phyloP scores from a whole-genome alignment of 2,797 vertebrate genomes.

The Halcyon leucocephala region DNA sequence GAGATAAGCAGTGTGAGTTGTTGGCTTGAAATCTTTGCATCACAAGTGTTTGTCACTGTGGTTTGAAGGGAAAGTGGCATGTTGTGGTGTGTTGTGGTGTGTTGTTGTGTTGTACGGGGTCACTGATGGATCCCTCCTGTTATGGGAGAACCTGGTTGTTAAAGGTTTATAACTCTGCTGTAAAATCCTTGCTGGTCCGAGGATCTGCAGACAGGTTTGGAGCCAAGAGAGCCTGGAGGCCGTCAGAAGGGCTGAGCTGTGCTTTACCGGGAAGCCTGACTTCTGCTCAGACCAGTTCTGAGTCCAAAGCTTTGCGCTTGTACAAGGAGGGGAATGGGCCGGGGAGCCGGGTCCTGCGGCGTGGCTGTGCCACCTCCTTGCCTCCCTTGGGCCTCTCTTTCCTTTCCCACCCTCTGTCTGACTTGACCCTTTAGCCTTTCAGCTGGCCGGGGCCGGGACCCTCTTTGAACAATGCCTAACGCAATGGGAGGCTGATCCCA shows the following conservation, averaged over 20 bases:
- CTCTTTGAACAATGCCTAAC: neutral
- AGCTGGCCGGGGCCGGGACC: neutral
- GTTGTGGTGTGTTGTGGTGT: neutral
- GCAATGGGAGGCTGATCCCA: neutral
- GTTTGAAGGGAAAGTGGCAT: neutral
- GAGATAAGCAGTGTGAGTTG: neutral
- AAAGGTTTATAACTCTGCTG: neutral
- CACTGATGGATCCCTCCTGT: neutral
- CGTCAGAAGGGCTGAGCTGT: neutral
- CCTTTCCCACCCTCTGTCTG: conserved; percentile 32
- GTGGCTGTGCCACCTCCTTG: neutral
- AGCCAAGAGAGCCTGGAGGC: neutral
- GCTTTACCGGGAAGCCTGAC: neutral
- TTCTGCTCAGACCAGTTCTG: neutral
- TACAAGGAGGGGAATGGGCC: neutral
- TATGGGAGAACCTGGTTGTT: neutral
- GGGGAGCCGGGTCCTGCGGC: neutral
- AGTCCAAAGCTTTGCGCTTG: neutral
- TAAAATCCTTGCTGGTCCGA: neutral
- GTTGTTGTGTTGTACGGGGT: neutral
- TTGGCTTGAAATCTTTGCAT: neutral
- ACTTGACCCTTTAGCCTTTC: neutral
- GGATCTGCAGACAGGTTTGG: neutral
- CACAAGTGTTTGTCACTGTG: neutral
- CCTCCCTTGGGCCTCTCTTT: neutral